Base-by-base conservation (phyloP, 2,113 vertebrate genomes). In the Typhlomys cinereus region DNA sequence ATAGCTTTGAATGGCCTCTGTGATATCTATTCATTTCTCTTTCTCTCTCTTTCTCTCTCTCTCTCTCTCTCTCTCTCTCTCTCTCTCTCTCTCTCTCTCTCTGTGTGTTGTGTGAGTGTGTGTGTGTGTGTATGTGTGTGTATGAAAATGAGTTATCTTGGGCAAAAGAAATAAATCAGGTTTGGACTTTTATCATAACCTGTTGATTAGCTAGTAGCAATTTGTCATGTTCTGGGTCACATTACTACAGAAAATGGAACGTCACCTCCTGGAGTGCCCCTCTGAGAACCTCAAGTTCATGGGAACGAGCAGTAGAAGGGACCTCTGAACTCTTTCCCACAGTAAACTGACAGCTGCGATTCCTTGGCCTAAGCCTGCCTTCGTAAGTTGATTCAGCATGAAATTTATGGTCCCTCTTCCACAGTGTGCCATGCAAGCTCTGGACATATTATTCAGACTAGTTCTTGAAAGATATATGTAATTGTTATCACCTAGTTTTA, bases 281-380 rank as follows among this genome's bases (percentile, higher is more conserved):
- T 98, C 93, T 97, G 97, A 88, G 97, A 98, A 98, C 97, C 97
- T 98, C 95, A 96, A 98, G 99, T 99, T 99, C 98, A 85, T 99
- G 99, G 99, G 99, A 99, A 99, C 98, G 98, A 98, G 98, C 98
- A 99, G 98, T 98, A 97, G 97, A 98, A 98, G 98, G 98, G 98
- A 98, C 98, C 97, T 97, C 98, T 98, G 98, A 98, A 98, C 98
- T 98, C 97, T 98, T 99, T 99, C 99, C 99, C 99, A 99, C 99
- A 99, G 98, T 97, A 97, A 98, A 98, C 97, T 98, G 98, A 99
- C 99, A 99, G 99, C 98, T 99, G 99, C 98, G 98, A 98, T 98
- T 98, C 98, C 98, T 98, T 99, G 99, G 98, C 98, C 98, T 97
- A 96, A 97, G 98, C 97, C 97, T 96, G 97, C 92, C 97, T 97